Evolutionary conservation across 2,113 vertebrate genomes (phyloP).

Genomic region (Megaptera novaeangliae): DNA sequence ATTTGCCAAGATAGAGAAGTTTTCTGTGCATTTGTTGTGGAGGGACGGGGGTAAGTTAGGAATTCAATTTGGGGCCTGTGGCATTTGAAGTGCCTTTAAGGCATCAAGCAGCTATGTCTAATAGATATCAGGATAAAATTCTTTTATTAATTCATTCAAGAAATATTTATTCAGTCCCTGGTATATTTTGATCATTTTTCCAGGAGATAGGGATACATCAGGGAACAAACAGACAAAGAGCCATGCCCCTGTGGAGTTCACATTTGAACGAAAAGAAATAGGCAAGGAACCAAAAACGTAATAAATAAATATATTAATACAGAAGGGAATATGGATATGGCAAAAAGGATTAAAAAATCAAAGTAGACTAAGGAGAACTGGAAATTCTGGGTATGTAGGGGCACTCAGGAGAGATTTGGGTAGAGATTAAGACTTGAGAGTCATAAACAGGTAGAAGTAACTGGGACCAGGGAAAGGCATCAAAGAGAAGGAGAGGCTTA

Average conservation of each 20-base stretch:
- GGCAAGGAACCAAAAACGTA: background rate
- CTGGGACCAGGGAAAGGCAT: background rate
- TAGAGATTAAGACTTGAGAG: background rate
- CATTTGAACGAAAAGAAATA: background rate
- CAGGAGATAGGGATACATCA: background rate
- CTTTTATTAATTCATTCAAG: background rate
- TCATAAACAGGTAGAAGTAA: background rate
- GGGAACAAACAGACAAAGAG: background rate
- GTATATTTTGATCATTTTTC: background rate
- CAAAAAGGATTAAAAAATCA: background rate
- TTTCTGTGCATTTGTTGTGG: background rate
- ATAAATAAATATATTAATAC: background rate
- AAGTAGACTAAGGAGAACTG: background rate
- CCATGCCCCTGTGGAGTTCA: accelerated
- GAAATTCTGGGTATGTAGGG: background rate
- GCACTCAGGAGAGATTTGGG: background rate
- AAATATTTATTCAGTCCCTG: background rate
- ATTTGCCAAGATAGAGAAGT: background rate
- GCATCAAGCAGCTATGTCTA: background rate
- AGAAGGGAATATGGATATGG: background rate
- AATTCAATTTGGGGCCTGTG: background rate
- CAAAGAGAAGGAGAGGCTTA: background rate
- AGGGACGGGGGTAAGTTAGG: background rate
- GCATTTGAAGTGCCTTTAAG: background rate
- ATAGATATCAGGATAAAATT: background rate